A percentile compares a stretch with the other conserved stretches of the same genome.
These are phyloP conservation scores for Lonchura striata DNA, from an alignment of 2,113 vertebrate species.

Conservation along the genomic window DNA sequence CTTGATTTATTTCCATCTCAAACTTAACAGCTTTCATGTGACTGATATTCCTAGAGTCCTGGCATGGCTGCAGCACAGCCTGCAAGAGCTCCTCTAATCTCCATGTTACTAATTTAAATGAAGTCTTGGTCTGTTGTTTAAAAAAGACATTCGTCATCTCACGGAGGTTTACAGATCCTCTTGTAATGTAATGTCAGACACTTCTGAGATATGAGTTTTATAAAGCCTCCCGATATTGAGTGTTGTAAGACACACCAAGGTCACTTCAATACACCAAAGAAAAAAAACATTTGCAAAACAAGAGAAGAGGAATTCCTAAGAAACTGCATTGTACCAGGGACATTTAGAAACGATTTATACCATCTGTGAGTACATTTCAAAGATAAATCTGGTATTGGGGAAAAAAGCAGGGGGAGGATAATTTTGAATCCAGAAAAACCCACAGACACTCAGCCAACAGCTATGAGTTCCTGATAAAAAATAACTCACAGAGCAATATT, in stretches of 20 bases:
- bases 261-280: constrained; percentile 68
- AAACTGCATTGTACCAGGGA: constrained; percentile 34
- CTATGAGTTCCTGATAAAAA: constrained; percentile 69
- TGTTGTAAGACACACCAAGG: constrained; percentile 81
- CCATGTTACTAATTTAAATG: constrained; percentile 85
- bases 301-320: constrained; percentile 69
- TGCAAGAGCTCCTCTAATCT: constrained; percentile 79
- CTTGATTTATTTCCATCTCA: constrained; percentile 87
- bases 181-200: constrained; percentile 85
- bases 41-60: constrained; percentile 82
- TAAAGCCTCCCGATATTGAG: constrained; percentile 74
- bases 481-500: constrained; percentile 60
- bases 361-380: constrained; percentile 61
- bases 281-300: constrained; percentile 56
- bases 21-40: constrained; percentile 87
- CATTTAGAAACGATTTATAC: constrained; percentile 66
- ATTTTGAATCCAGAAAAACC: constrained; percentile 69
- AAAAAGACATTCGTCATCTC: constrained; percentile 85
- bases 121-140: constrained; percentile 84
- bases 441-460: constrained; percentile 67
- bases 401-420: constrained; percentile 3
- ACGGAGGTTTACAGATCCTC: constrained; percentile 80
- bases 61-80: constrained; percentile 73
- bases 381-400: constrained; percentile 63
- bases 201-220: constrained; percentile 84